Evolutionary conservation across 1,140 invertebrate species (phyloP), one percentile per base, ranked within the genome.

Genomic region (Diabrotica virgifera): DNA sequence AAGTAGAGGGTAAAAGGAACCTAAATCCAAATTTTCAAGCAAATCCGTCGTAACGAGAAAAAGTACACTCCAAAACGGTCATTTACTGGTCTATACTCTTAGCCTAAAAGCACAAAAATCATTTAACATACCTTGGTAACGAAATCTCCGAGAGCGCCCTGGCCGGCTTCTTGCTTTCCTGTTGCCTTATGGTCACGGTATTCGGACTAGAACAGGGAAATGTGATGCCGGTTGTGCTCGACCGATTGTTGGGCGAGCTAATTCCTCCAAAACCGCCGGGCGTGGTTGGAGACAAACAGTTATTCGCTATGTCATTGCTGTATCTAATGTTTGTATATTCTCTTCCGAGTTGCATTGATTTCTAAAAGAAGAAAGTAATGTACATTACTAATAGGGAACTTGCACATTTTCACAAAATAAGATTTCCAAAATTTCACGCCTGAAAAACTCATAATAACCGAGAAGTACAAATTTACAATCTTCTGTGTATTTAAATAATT

Each of bases 281-380:
- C 13, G 57, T 61, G 14, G 70, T 63, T 9, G 70, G 65, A 46
- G 69, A 72, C 62, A 75, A 68, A 64, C 51, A 71, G 37, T 65
- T 70, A 52, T 69, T 76, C 55, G 59, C 59, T 52, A 71, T 70
- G 68, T 76, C 76, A 63, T 73, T 73, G 51, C 74, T 77, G 58
- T 88, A 91, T 69, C 87, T 84, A 72, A 96, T 96, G 80, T 96
- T 96, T 37, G 92, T 94, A 78, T 96, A 96, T 78, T 96, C 94
- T 69, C 93, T 82, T 3, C 94, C 93, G 52, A 91, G 82, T 76
- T 92, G 89, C 52, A 91, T 79, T 68, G 87, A 90, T 84, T 90
- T 91, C 89, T 93, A 54, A 35, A 73, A 68, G 53, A 24, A 2
- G 4, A 24, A 24, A 24, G 4, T 24, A 24, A 24, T 4, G 24